These are phyloP conservation scores for Hemistola chrysoprasaria DNA, from an alignment of 2,888 invertebrate species.

Conservation along the genomic window DNA sequence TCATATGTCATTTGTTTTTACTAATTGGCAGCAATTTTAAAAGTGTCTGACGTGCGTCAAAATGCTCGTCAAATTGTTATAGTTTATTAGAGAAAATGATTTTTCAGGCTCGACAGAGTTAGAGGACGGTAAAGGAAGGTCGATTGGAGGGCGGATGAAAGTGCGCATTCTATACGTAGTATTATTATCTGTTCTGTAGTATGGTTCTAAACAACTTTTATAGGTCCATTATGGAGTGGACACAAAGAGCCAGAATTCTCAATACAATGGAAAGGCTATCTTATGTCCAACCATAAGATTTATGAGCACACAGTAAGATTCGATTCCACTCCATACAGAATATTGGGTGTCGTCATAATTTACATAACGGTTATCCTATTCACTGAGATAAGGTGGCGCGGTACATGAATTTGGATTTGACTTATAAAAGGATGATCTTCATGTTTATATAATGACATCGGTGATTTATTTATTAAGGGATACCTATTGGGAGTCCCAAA, in stretches of 20 bases:
- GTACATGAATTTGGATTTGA: conserved; percentile 9
- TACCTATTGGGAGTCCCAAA: too few species aligned
- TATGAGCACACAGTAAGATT: conserved; percentile 59
- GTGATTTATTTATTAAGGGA: too few species aligned
- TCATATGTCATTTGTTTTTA: too few species aligned
- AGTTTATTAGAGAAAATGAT: too few species aligned
- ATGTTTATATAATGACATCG: too few species aligned
- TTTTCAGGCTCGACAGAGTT: too few species aligned
- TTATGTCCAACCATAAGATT: conserved; percentile 53
- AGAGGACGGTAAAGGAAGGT: too few species aligned
- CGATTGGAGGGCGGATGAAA: too few species aligned
- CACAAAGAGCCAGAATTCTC: conserved; percentile 47
- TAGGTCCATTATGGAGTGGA: conserved; percentile 60
- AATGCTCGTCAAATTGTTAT: too few species aligned
- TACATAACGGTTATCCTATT: conserved; percentile 36
- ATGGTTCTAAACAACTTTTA: conserved; percentile 62
- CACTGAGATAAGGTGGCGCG: conserved; percentile 12
- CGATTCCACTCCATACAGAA: conserved; percentile 41
- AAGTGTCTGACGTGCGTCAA: too few species aligned
- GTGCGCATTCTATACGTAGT: too few species aligned
- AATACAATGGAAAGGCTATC: conserved; percentile 53
- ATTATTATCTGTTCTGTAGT: conserved; percentile 42
- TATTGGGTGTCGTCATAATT: conserved; percentile 51
- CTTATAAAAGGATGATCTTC: conserved; percentile 3
- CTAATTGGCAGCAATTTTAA: too few species aligned